Evolutionary conservation across 2,888 invertebrate species (phyloP), one percentile per base, ranked within the genome.

Genomic region (Tribolium freemani): DNA sequence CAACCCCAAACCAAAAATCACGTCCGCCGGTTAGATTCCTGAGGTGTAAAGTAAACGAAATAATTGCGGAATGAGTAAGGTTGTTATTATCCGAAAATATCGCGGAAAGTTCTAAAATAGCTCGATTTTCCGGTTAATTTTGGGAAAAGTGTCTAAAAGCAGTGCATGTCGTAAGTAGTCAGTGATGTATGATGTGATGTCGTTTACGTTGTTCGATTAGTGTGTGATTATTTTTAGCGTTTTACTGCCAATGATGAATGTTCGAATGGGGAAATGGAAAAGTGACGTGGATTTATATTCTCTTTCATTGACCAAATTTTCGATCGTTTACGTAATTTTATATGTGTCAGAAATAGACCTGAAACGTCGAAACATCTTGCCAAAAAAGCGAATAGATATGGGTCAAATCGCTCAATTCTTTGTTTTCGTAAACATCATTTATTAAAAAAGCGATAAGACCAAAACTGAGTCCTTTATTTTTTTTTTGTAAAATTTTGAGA

Each of bases 201-300:
- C 67, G 67, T 67, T 66, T 67, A 67, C 67, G 67, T 69, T 69
- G 48, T 60, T 30, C 66, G 71, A 68, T 74, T 74, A 74, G 68
- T 71, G 69, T 69, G 61, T 53, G 44, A 67, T 50, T 73, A 73
- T 73, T 73, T 73, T 67, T 73, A 70, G 70, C 57, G 26, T 56
- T 54, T 68, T 61, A 44, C 5, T 30, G 53, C 21, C 44, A 26
- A 64, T 50, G 70, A 71, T 71, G 38, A 38, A 38, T 38, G 38
- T 38, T 38, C 38, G 38, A n/a, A 38, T n/a, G 38, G 38, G 26
- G 26, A 53, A 53, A 6, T 53, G 50, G 50, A 16, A 50, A 50
- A 50, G 8, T 38, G 38, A 38, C 38, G 38, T 38, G n/a, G 38
- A 38, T 38, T n/a, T n/a, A 38, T 38, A 38, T 38, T 38, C 38